Base-by-base conservation (phyloP, 2,113 vertebrate genomes). In the Hemiscyllium ocellatum region DNA sequence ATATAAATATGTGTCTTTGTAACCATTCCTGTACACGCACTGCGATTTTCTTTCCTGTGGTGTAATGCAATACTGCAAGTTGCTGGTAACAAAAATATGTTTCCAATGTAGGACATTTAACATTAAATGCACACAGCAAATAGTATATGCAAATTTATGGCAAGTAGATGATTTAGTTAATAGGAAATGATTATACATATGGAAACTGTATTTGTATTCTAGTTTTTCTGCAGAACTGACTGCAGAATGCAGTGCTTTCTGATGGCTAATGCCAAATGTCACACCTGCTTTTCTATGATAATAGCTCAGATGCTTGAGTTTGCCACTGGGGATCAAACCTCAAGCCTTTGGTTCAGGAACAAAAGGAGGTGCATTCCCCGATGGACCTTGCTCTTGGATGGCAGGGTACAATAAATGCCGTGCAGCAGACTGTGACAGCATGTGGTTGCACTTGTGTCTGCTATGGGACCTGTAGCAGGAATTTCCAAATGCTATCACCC, bases 401-500 rank as follows among this genome's bases (percentile, higher is more conserved):
- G 89, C 52, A 89, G 86, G 61, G 68, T 66, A 96, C 87, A 85
- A 56, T 96, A 96, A 96, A 96, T 89, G 89, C 42, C 87, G 70
- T 52, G 91, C 70, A 96, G 95, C 89, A 96, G 70, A 96, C 85
- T 91, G 95, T 89, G 68, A 90, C 87, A 96, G 95, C 95, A 96
- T 96, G 95, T 90, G 95, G 85, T 70, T 96, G 65, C 87, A 96
- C 87, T 96, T 89, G 95, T 72, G 85, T 96, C 95, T 72, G 87
- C 72, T 96, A 68, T 72, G 95, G 87, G 87, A 96, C 95, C 85
- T 96, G 95, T 96, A 85, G 87, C 42, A 56, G 70, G 87, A 96
- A 90, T 78, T 90, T 70, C 19, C 95, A 76, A 70, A 96, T 96
- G 87, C 86, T 69, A 96, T 91, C 68, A 20, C 68, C 66, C n/a